These are phyloP conservation scores for Xylota sylvarum DNA, from an alignment of 2,888 invertebrate species.

Conservation along the genomic window DNA sequence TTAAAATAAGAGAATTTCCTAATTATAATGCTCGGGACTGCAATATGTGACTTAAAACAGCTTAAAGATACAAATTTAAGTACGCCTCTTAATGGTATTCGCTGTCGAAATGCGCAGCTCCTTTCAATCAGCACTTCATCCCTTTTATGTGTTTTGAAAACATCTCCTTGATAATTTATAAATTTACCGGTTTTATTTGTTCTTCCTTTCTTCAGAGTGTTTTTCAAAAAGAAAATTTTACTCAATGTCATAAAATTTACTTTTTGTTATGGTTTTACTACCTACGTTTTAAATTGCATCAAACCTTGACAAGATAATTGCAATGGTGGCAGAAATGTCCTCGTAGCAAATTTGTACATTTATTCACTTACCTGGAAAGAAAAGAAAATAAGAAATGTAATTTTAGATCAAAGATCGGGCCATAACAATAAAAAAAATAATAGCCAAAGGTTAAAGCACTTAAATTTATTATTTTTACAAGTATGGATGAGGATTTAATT, in stretches of 20 bases:
- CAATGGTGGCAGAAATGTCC: slow-evolving; percentile 1
- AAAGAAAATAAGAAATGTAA: background rate
- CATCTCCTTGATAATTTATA: background rate
- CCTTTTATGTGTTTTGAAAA: background rate
- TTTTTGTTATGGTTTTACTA: background rate
- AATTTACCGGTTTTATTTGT: background rate
- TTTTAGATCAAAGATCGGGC: slow-evolving; percentile 5
- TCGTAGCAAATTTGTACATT: background rate
- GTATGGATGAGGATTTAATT: background rate
- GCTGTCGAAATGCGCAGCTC: background rate
- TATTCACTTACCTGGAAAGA: slow-evolving; percentile 23
- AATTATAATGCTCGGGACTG: background rate
- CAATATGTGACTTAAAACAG: background rate
- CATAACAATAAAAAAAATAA: background rate
- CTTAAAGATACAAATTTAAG: background rate
- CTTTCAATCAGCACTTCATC: background rate
- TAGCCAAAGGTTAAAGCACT: background rate
- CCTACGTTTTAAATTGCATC: background rate
- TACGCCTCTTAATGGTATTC: background rate
- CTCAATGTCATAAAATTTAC: background rate
- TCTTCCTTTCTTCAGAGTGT: background rate
- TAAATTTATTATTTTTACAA: background rate
- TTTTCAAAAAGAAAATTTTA: background rate
- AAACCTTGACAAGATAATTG: slow-evolving; percentile 4
- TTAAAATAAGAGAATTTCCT: background rate